phyloP scores from a whole-genome alignment of 1,140 invertebrate species.

The Araneus ventricosus region DNA sequence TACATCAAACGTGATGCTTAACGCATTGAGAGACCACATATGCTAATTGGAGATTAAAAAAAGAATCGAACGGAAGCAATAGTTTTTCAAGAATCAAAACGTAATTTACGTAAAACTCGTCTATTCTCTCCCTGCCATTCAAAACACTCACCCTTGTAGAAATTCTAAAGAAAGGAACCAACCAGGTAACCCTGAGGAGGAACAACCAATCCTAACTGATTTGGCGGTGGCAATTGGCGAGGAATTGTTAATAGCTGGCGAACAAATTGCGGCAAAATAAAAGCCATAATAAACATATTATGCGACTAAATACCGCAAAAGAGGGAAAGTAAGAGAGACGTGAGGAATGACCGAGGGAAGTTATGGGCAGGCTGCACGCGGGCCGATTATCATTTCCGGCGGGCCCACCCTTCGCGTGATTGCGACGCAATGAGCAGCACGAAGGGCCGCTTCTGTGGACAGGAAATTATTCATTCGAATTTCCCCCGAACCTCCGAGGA shows the following conservation, averaged over 20 bases:
- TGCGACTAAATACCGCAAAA: conserved; percentile 59
- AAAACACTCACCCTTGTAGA: background rate
- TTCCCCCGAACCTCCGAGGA: conserved; percentile 18
- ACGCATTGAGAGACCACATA: background rate
- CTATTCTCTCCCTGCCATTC: background rate
- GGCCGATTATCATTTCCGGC: conserved; percentile 75
- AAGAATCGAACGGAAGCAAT: background rate
- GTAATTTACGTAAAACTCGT: conserved; percentile 2
- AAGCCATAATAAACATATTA: conserved; percentile 72
- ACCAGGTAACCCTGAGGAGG: background rate
- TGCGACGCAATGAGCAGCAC: conserved; percentile 60
- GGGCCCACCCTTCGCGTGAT: conserved; percentile 74
- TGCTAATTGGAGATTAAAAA: background rate
- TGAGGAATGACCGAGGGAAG: conserved; percentile 46
- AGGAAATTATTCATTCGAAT: conserved; percentile 74
- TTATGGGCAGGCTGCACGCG: conserved; percentile 65
- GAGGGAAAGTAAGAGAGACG: conserved; percentile 56
- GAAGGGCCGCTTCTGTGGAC: conserved; percentile 63
- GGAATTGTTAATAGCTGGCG: conserved; percentile 59
- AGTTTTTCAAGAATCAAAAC: background rate
- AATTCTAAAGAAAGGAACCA: background rate
- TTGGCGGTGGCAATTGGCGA: conserved; percentile 60
- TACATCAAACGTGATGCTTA: no score
- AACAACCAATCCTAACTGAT: conserved; percentile 15
- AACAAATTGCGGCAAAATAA: conserved; percentile 48